Evolutionary conservation across 2,888 invertebrate genomes (phyloP).

Genomic region (Parthenolecanium corni): DNA sequence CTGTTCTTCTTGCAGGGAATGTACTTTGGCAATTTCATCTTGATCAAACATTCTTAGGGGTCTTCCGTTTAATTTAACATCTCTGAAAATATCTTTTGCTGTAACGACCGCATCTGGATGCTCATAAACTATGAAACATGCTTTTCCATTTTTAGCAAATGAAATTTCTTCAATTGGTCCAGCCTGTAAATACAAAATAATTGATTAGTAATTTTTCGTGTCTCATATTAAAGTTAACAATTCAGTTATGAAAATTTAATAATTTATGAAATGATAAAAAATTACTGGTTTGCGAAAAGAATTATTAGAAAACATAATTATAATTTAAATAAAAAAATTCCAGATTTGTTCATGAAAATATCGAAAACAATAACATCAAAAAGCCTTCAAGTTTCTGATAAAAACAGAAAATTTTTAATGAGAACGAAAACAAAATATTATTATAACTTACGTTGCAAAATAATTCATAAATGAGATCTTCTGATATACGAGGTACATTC

Average conservation of each 20-base stretch:
- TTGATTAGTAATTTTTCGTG: neutral
- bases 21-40: constrained; percentile 2
- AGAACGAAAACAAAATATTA: too few species aligned
- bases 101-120: constrained; percentile 8
- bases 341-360: too few species aligned
- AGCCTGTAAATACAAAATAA: constrained; percentile 1
- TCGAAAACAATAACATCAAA: too few species aligned
- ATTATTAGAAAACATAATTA: too few species aligned
- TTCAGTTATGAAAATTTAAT: neutral
- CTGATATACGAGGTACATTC: constrained; percentile 3
- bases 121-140: constrained; percentile 13
- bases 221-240: neutral
- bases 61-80: neutral
- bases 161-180: constrained; percentile 8
- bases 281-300: too few species aligned
- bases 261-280: neutral
- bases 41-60: constrained; percentile 4
- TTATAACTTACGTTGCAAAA: constrained; percentile 17
- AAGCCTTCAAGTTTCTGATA: too few species aligned
- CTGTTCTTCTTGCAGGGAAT: neutral
- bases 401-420: too few species aligned
- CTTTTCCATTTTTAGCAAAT: neutral
- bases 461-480: constrained; percentile 11
- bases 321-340: too few species aligned
- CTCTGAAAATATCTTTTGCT: constrained; percentile 19